Evolutionary conservation across 2,113 vertebrate genomes (phyloP).

Genomic region (Rattus rattus): DNA sequence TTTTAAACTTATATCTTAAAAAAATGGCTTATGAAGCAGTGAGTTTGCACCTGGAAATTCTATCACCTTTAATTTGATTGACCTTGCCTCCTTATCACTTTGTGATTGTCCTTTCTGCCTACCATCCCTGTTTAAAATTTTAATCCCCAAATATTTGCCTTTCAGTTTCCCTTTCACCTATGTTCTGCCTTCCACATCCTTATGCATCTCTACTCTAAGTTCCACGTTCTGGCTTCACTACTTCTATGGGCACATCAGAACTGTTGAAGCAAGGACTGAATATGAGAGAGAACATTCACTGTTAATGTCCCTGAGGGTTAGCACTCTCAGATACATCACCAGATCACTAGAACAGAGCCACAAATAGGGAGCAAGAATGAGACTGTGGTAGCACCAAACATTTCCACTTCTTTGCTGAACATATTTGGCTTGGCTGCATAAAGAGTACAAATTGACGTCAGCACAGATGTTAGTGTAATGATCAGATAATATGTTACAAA

Average conservation of each 20-base stretch:
- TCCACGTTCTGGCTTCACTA: not conserved
- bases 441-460: not conserved
- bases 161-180: not conserved
- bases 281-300: not conserved
- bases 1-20: not conserved
- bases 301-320: not conserved
- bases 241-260: not conserved
- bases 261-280: not conserved
- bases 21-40: not conserved
- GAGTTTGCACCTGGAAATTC: not conserved
- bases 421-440: not conserved
- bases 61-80: not conserved
- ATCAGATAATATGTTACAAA: not conserved
- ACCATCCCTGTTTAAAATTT: not conserved
- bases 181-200: not conserved
- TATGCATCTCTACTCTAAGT: not conserved
- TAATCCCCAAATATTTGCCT: too few species aligned
- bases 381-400: not conserved
- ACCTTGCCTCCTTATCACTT: too few species aligned
- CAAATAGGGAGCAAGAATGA: not conserved
- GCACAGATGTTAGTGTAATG: not conserved
- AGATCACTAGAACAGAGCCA: not conserved
- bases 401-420: not conserved
- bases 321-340: not conserved
- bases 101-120: too few species aligned